Conservation (phyloP, 1,140 invertebrate genomes). For the Bombyx mori region DNA sequence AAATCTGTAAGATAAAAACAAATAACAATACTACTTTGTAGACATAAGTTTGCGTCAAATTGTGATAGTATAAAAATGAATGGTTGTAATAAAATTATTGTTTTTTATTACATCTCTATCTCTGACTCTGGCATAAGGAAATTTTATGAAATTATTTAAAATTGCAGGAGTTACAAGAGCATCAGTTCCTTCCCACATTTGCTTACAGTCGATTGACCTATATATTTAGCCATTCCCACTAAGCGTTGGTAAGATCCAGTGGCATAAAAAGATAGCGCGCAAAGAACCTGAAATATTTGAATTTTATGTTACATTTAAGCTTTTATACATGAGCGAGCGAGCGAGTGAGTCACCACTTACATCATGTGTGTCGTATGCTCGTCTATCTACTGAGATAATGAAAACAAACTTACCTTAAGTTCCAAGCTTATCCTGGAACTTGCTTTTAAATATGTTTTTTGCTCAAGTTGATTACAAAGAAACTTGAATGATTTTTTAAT, state of each 20-base stretch:
- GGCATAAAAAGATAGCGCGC: constrained; percentile 12
- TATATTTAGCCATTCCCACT: constrained; percentile 11
- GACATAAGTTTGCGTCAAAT: not conserved
- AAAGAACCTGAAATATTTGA: constrained; percentile 6
- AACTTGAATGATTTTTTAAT: too few relatives aligned
- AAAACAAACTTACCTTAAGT: not conserved
- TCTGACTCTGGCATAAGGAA: not conserved
- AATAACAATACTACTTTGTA: not conserved
- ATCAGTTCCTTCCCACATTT: constrained; percentile 9
- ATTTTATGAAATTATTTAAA: constrained; percentile 4
- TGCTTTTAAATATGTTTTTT: not conserved
- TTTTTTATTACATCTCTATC: constrained; percentile 4
- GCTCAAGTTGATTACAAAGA: too few relatives aligned
- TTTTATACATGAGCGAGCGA: not conserved
- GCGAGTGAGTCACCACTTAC: not conserved
- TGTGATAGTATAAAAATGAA: not conserved
- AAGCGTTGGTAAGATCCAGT: constrained; percentile 11
- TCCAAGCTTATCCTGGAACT: constrained; percentile 2
- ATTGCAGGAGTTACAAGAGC: constrained; percentile 4
- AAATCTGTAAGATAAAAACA: constrained; percentile 1
- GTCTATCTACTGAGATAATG: not conserved
- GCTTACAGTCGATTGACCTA: constrained; percentile 9
- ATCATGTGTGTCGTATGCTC: not conserved
- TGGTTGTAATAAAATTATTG: not conserved
- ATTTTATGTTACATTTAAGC: not conserved